Conservation (phyloP, 2,797 vertebrate species). For the Apogon hyalosoma region DNA sequence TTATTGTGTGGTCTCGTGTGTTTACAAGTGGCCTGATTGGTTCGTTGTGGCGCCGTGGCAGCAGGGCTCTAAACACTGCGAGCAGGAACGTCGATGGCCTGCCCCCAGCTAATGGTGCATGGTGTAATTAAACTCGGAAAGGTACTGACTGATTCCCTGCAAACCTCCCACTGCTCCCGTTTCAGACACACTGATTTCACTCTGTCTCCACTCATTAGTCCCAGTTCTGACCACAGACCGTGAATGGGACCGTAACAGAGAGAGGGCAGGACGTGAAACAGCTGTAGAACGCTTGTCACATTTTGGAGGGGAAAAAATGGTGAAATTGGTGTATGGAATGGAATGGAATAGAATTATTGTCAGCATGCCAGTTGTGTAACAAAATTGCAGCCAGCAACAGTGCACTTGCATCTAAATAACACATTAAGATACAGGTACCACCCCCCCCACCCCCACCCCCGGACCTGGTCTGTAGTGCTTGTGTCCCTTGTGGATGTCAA, state of each 20-base stretch:
- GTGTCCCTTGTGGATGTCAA: constrained; percentile 88
- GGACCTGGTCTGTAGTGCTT: constrained; percentile 93
- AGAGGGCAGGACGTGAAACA: constrained; percentile 15
- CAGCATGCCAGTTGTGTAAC: too few relatives aligned
- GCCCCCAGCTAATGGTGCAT: constrained; percentile 58
- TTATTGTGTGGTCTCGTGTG: constrained; percentile 42
- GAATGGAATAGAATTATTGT: too few relatives aligned
- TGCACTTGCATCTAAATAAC: too few relatives aligned
- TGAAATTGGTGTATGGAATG: neutral
- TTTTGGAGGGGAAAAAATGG: neutral
- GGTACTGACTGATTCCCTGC: constrained; percentile 51
- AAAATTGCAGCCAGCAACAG: too few relatives aligned
- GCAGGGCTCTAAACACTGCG: constrained; percentile 30
- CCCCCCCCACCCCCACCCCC: too few relatives aligned
- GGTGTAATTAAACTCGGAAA: constrained; percentile 63
- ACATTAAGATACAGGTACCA: too few relatives aligned
- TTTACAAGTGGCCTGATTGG: constrained; percentile 58
- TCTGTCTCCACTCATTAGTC: constrained; percentile 65
- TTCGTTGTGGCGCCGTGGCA: constrained; percentile 29
- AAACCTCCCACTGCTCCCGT: constrained; percentile 53
- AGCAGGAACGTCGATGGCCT: constrained; percentile 51
- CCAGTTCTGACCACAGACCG: constrained; percentile 14
- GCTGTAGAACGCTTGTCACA: constrained; percentile 21
- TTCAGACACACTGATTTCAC: constrained; percentile 46
- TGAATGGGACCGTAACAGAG: neutral